Percentiles rank a stretch among this genome's conserved stretches.
Evolutionary conservation across 2,797 vertebrate species (phyloP).

Genomic region (Menidia menidia): DNA sequence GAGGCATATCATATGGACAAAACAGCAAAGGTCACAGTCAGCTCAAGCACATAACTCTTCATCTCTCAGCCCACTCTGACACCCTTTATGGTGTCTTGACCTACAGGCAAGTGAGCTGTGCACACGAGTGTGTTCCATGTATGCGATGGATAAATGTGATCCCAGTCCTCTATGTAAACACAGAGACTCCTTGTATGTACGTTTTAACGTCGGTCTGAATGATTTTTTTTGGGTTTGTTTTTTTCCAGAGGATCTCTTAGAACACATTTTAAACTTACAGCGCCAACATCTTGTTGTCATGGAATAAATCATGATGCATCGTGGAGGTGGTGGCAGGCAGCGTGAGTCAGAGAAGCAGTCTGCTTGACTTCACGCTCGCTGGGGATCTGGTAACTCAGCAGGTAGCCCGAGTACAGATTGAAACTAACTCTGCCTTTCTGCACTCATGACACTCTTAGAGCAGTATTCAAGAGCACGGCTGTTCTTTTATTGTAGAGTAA

Average conservation of each 20-base stretch:
- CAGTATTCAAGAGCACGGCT: slow-evolving; percentile 62
- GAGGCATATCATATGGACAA: slow-evolving; percentile 70
- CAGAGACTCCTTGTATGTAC: slow-evolving; percentile 6
- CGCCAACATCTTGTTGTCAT: slow-evolving; percentile 46
- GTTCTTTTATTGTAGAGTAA: slow-evolving; percentile 69
- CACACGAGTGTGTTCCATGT: slow-evolving; percentile 8
- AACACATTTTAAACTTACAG: slow-evolving; percentile 51
- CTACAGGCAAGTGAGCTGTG: slow-evolving; percentile 45
- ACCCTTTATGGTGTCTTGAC: slow-evolving; percentile 65
- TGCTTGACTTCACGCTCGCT: slow-evolving; percentile 80
- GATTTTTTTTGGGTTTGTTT: slow-evolving; percentile 12
- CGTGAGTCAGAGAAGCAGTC: slow-evolving; percentile 74
- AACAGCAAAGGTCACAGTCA: slow-evolving; percentile 72
- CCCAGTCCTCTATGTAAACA: slow-evolving; percentile 14
- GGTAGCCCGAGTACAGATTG: slow-evolving; percentile 77
- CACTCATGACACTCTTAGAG: slow-evolving; percentile 58
- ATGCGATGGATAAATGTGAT: slow-evolving; percentile 19
- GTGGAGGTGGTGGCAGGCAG: slow-evolving; percentile 71
- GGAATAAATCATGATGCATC: slow-evolving; percentile 69
- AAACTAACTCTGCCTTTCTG: slow-evolving; percentile 75
- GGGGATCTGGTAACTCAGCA: slow-evolving; percentile 82
- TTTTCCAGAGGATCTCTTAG: slow-evolving; percentile 36
- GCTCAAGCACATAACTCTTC: slow-evolving; percentile 72
- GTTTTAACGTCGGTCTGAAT: not conserved
- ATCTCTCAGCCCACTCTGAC: slow-evolving; percentile 59